Evolutionary conservation across 2,888 invertebrate genomes (phyloP), one percentile per base, ranked within the genome.

Genomic region (Trypoxylon attenuatum): DNA sequence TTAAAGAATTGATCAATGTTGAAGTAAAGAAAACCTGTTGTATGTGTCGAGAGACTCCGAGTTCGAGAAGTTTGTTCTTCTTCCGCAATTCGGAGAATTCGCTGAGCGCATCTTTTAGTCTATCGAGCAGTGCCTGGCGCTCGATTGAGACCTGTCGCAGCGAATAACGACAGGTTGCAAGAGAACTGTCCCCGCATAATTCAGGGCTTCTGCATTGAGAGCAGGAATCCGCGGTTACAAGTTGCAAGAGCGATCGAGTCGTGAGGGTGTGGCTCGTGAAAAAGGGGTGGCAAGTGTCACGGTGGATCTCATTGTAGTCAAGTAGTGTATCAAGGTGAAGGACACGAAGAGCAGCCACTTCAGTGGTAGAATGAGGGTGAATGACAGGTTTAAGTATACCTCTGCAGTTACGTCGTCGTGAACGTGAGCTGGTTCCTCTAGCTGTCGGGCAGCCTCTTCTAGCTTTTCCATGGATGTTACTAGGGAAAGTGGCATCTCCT

Each of bases 321-420:
- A 33, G 33, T 59, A 77, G 58, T 64, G 51, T 68, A 80, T 75
- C 61, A 75, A 63, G n/a, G 13, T 5, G 60, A 62, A 78, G 62
- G 73, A 76, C 71, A 69, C 64, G 67, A 76, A 45, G 53, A 76
- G 72, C 61, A 69, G 71, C 58, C 73, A 69, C 75, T 71, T 69
- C 55, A 66, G 46, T 47, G 73, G 64, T 46, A 76, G 50, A 57
- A 72, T 47, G 61, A 78, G 57, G 52, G 54, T 58, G 64, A 63
- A 75, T 58, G 77, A 73, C 65, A 73, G 60, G 72, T 76, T 75
- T 69, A 73, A 68, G 70, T 76, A 62, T 72, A 81, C 80, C 82
- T 80, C 81, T 38, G 55, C 55, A 41, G 78, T 72, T 51, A 79
- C 69, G 54, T 77, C 80, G 57, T 56, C 58, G 43, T 73, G 60